A percentile compares a stretch with the other conserved stretches of the same genome.
phyloP scores from a whole-genome alignment of 1,140 invertebrate genomes.

The Coenobita brevimanus region DNA sequence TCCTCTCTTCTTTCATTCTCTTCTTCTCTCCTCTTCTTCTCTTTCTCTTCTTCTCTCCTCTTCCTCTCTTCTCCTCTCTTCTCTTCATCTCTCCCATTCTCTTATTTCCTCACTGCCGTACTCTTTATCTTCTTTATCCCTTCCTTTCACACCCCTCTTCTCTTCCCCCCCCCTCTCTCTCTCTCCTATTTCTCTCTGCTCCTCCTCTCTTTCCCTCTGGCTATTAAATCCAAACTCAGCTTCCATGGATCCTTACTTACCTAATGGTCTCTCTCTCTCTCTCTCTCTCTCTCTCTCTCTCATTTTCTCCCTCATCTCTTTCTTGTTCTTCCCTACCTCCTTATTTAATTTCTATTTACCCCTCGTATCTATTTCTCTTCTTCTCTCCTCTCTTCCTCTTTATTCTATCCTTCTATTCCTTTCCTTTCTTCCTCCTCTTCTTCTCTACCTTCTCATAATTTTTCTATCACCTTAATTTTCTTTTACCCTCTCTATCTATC shows the following conservation, averaged over 20 bases:
- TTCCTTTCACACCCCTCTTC: background rate
- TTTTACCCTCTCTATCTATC: too few species aligned
- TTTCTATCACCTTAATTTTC: too few species aligned
- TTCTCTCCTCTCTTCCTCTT: too few species aligned
- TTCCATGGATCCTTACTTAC: background rate
- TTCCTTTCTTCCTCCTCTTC: too few species aligned
- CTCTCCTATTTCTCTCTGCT: background rate
- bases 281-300: conserved; percentile 22
- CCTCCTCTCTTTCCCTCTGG: background rate
- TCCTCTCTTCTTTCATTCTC: background rate
- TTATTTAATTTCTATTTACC: too few species aligned
- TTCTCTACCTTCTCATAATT: too few species aligned
- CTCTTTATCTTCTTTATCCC: background rate
- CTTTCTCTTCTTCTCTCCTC: background rate
- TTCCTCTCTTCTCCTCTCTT: background rate
- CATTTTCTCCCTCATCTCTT: too few species aligned
- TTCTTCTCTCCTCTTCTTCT: background rate
- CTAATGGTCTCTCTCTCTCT: background rate
- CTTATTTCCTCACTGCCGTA: background rate
- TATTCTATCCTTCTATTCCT: too few species aligned
- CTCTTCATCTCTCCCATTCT: background rate
- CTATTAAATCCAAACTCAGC: background rate
- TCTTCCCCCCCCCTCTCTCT: background rate
- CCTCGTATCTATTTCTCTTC: too few species aligned
- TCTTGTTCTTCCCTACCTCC: too few species aligned